Conservation (phyloP, 2,797 vertebrate species). For the Enteromius trimaculatus region DNA sequence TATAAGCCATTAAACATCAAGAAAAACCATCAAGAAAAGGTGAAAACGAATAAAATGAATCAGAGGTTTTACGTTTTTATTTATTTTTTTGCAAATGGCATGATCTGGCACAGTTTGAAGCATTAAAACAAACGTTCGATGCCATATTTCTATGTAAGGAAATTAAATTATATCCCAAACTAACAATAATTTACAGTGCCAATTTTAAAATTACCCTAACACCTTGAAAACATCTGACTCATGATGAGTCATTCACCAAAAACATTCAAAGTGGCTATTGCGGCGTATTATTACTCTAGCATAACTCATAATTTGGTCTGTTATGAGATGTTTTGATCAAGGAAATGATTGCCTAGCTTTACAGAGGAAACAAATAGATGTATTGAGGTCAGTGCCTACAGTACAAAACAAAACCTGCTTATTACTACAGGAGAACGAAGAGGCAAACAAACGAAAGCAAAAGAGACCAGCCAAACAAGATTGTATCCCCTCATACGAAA, state of each 20-base stretch:
- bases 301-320: slow-evolving; percentile 11
- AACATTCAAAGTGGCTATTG: neutral
- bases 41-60: neutral
- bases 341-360: slow-evolving; percentile 18
- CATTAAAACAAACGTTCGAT: neutral
- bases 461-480: slow-evolving; percentile 44
- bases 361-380: slow-evolving; percentile 53
- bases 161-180: neutral
- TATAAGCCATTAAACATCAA: neutral
- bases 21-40: neutral
- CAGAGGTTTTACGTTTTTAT: neutral
- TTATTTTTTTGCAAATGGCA: neutral
- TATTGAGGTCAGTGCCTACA: slow-evolving; percentile 79
- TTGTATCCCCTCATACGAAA: slow-evolving; percentile 9
- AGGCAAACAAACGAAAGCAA: slow-evolving; percentile 62
- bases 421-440: slow-evolving; percentile 71
- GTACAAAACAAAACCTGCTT: slow-evolving; percentile 74
- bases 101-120: neutral
- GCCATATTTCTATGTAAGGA: neutral
- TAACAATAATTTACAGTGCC: neutral
- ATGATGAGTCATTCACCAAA: neutral
- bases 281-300: neutral
- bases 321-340: slow-evolving; percentile 30
- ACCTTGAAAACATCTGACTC: neutral
- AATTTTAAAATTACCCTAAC: neutral